Base-by-base conservation (phyloP, 2,113 vertebrate genomes). In the Pedetes capensis region DNA sequence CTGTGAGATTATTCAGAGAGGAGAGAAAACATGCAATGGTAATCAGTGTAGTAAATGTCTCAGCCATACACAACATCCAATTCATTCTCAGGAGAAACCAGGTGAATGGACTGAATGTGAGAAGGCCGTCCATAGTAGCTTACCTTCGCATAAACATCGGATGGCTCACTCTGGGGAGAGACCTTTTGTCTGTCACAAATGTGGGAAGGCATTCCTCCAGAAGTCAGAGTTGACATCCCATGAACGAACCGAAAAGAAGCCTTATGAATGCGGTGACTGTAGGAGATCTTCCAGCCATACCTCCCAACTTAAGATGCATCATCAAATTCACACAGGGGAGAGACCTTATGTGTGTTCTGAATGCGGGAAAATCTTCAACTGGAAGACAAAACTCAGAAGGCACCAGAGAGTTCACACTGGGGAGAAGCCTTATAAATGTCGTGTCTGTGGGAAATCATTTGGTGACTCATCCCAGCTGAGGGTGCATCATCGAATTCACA, bases 341-440 rank as follows among this genome's bases (percentile, higher is more conserved):
- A 86, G 83, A 9, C 83, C 83, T 5, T 86, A 86, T 18, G 83
- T 86, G 83, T 86, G 83, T 22, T n/a, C n/a, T 13, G 66, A 93
- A 55, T 97, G 97, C 0, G 85, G 96, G 20, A 96, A 96, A 57
- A 93, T 96, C 94, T 94, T 97, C 69, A 95, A 87, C 29, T 97
- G 97, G 85, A 97, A 95, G 82, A 97, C 98, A 34, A 97, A 74
- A 68, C 85, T 87, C 53, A 74, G 68, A 51, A 87, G 53, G 0
- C 85, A 74, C 7, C 37, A 87, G 68, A 59, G 13, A 1, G 42
- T 71, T 57, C 83, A 86, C 66, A 71, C 66, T 5, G 66, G 83
- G 37, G 83, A 86, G 49, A 86, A 87, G 53, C 85, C 53, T 44
- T 74, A 74, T 12, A 3, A 34, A 16, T 87, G 68, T 6, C 25